phyloP scores from a whole-genome alignment of 1,140 invertebrate genomes.

The Penaeus indicus region DNA sequence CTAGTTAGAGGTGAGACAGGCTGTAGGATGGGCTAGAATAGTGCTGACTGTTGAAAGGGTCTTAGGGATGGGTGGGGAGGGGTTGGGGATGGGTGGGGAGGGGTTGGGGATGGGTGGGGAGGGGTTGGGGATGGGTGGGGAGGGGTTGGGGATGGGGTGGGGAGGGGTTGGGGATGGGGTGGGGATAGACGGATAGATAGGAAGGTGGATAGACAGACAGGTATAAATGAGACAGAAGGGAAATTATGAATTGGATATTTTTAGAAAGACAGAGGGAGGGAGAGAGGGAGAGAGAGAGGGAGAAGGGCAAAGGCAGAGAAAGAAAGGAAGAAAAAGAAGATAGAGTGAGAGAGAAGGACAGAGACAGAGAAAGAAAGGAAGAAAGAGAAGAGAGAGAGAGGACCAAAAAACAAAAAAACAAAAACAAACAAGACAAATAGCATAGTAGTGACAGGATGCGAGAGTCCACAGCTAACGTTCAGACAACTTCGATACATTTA shows the following conservation, averaged over 20 bases:
- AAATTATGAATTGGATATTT: neutral
- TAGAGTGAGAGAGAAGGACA: neutral
- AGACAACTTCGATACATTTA: too few relatives aligned
- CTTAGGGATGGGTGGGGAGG: neutral
- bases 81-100: neutral
- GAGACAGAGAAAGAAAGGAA: slow-evolving; percentile 11
- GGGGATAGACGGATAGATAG: neutral
- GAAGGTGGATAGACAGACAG: too few relatives aligned
- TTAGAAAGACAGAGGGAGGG: neutral
- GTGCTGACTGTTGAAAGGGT: too few relatives aligned
- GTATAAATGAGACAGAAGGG: neutral
- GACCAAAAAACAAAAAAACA: too few relatives aligned
- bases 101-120: neutral
- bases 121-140: neutral
- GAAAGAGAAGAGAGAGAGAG: neutral
- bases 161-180: neutral
- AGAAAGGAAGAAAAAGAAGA: neutral
- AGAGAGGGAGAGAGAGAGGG: neutral
- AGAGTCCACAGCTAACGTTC: too few relatives aligned
- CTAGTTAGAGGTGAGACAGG: too few relatives aligned
- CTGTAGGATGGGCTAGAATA: too few relatives aligned
- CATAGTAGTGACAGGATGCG: too few relatives aligned
- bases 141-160: neutral
- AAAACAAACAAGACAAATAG: too few relatives aligned
- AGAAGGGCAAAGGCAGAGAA: neutral